Percentiles rank a stretch among this genome's conserved stretches.
Conservation (phyloP, 2,797 vertebrate genomes). For the Merluccius polli region DNA sequence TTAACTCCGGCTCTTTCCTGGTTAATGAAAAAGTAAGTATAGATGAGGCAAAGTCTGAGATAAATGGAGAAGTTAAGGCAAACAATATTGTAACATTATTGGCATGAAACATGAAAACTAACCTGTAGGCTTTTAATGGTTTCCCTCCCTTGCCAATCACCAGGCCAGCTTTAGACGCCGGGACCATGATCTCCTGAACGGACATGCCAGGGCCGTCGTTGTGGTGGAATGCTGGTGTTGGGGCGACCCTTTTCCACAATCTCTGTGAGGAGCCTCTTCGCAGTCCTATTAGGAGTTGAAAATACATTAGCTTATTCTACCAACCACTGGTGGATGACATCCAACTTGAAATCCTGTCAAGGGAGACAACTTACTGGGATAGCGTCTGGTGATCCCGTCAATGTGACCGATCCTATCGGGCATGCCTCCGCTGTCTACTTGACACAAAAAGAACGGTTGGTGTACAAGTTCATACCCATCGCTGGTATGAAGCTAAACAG, state of each 20-base stretch:
- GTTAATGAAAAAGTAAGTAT: not conserved
- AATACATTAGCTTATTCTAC: not conserved
- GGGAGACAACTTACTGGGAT: conserved; percentile 86
- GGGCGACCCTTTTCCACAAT: conserved; percentile 97
- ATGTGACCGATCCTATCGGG: conserved; percentile 93
- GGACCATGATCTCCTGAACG: conserved; percentile 98
- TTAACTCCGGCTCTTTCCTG: conserved; percentile 97
- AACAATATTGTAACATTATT: not conserved
- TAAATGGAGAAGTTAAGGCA: not conserved
- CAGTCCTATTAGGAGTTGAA: conserved; percentile 69
- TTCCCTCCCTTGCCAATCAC: conserved; percentile 98
- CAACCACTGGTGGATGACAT: not conserved
- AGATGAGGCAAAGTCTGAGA: not conserved
- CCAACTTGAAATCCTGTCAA: not conserved
- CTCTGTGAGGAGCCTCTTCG: conserved; percentile 91
- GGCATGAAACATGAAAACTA: conserved; percentile 13
- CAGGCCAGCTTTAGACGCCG: conserved; percentile 94
- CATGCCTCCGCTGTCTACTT: conserved; percentile 93
- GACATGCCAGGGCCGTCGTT: conserved; percentile 92
- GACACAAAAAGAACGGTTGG: conserved; percentile 17
- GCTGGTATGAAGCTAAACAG: not conserved
- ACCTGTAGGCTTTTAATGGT: conserved; percentile 99
- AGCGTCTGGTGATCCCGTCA: conserved; percentile 91
- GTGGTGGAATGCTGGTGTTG: conserved; percentile 92
- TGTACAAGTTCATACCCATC: not conserved